phyloP scores from a whole-genome alignment of 2,888 invertebrate genomes.

The Metopia argyrocephala region DNA sequence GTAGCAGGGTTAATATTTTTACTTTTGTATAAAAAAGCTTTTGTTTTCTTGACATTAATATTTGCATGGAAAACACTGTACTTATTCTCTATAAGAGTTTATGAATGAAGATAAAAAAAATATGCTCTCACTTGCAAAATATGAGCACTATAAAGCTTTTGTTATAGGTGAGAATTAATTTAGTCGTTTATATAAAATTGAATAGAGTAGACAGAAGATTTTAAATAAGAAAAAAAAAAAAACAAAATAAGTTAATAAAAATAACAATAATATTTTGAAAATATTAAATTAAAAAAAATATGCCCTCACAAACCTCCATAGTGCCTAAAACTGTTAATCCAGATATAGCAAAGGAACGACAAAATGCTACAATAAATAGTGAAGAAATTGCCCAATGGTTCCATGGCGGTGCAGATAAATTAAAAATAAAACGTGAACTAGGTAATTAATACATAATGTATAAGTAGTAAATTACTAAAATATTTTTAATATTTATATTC shows the following conservation, averaged over 20 bases:
- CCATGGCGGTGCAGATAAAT: constrained; percentile 86
- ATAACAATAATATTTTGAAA: not conserved
- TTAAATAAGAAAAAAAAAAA: not conserved
- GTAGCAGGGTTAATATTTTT: no score
- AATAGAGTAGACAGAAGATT: not conserved
- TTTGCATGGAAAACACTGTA: not conserved
- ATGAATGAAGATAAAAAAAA: not conserved
- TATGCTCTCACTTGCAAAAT: not conserved
- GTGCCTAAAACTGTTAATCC: constrained; percentile 64
- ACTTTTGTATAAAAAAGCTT: not conserved
- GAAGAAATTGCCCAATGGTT: constrained; percentile 86
- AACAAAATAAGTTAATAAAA: not conserved
- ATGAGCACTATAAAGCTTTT: constrained; percentile 24
- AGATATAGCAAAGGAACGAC: constrained; percentile 65
- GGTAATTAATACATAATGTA: constrained; percentile 61
- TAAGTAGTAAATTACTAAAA: not conserved
- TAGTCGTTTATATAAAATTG: constrained; percentile 25
- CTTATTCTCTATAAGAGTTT: not conserved
- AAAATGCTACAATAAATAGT: constrained; percentile 81
- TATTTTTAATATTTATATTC: not conserved
- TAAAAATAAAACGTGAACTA: constrained; percentile 81
- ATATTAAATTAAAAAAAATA: constrained; percentile 9
- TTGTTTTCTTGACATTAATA: not conserved
- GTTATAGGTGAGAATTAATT: not conserved
- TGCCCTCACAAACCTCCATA: constrained; percentile 37